These are phyloP conservation scores for Bactericera cockerelli DNA, from an alignment of 1,140 invertebrate species.

Conservation along the genomic window DNA sequence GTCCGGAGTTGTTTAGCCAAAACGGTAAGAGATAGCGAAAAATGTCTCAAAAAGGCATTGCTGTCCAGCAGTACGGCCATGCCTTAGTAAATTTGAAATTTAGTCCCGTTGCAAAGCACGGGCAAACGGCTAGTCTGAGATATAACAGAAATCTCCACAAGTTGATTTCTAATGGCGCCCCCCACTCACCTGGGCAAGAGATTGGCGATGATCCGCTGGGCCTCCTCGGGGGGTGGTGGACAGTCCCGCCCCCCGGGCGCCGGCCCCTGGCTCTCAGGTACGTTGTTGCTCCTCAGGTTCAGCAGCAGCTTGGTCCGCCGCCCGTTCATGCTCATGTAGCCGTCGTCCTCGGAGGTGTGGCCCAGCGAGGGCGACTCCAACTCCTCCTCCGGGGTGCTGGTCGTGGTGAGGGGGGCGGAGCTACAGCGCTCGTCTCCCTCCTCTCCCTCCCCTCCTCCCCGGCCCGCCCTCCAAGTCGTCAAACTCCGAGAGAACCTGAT, in stretches of 20 bases:
- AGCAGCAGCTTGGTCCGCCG: slow-evolving; percentile 33
- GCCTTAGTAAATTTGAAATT: no score
- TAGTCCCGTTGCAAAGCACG: no score
- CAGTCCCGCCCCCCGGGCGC: neutral
- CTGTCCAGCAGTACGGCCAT: no score
- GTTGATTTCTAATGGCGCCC: no score
- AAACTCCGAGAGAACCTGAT: slow-evolving; percentile 73
- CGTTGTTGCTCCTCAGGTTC: slow-evolving; percentile 13
- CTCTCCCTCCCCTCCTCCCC: slow-evolving; percentile 27
- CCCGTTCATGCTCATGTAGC: slow-evolving; percentile 78
- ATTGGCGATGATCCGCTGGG: slow-evolving; percentile 52
- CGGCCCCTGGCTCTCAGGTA: neutral
- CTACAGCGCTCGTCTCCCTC: slow-evolving; percentile 29
- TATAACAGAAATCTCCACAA: no score
- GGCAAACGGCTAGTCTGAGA: no score
- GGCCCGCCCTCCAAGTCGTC: slow-evolving; percentile 50
- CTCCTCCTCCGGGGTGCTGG: slow-evolving; percentile 43
- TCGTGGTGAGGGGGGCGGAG: slow-evolving; percentile 29
- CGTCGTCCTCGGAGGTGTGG: slow-evolving; percentile 72
- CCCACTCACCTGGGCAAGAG: slow-evolving; percentile 49
- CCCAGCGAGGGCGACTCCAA: slow-evolving; percentile 45
- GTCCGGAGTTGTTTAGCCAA: no score
- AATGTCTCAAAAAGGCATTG: no score
- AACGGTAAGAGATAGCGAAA: no score
- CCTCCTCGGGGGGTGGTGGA: slow-evolving; percentile 40